A percentile compares a stretch with the other conserved stretches of the same genome.
Evolutionary conservation across 2,888 invertebrate species (phyloP).

Genomic region (Mythimna loreyi): DNA sequence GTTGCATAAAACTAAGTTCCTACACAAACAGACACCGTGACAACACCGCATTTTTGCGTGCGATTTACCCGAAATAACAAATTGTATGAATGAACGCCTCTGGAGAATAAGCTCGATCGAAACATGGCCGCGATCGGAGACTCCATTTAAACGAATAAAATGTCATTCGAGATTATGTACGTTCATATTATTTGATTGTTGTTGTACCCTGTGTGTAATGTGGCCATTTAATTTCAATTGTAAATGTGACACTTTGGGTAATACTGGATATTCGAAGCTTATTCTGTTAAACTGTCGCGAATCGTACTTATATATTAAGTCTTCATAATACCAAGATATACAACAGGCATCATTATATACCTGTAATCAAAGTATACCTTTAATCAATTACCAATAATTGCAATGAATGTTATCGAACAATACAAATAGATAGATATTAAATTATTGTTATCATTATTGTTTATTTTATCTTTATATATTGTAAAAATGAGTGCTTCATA

Average conservation of each 20-base stretch:
- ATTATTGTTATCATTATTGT: slow-evolving; percentile 87
- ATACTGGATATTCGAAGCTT: slow-evolving; percentile 35
- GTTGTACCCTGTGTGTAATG: slow-evolving; percentile 75
- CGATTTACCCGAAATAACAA: slow-evolving; percentile 80
- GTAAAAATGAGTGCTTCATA: slow-evolving; percentile 83
- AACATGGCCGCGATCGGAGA: slow-evolving; percentile 70
- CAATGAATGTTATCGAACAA: slow-evolving; percentile 88
- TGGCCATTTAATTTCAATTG: slow-evolving; percentile 79
- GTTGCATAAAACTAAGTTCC: slow-evolving; percentile 87
- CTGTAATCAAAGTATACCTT: slow-evolving; percentile 76
- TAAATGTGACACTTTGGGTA: slow-evolving; percentile 49
- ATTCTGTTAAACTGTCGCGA: slow-evolving; percentile 30
- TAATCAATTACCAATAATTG: slow-evolving; percentile 80
- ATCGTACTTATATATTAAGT: slow-evolving; percentile 13
- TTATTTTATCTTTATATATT: slow-evolving; percentile 85
- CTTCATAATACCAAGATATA: slow-evolving; percentile 18
- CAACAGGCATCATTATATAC: slow-evolving; percentile 69
- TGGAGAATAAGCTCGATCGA: slow-evolving; percentile 76
- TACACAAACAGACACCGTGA: slow-evolving; percentile 77
- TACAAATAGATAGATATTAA: slow-evolving; percentile 85
- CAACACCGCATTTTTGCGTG: slow-evolving; percentile 70
- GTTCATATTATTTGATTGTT: slow-evolving; percentile 76
- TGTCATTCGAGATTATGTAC: slow-evolving; percentile 79
- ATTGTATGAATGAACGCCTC: slow-evolving; percentile 86
- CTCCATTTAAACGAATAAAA: slow-evolving; percentile 81